phyloP scores from a whole-genome alignment of 2,888 invertebrate species.

The Epirrhoe alternata region DNA sequence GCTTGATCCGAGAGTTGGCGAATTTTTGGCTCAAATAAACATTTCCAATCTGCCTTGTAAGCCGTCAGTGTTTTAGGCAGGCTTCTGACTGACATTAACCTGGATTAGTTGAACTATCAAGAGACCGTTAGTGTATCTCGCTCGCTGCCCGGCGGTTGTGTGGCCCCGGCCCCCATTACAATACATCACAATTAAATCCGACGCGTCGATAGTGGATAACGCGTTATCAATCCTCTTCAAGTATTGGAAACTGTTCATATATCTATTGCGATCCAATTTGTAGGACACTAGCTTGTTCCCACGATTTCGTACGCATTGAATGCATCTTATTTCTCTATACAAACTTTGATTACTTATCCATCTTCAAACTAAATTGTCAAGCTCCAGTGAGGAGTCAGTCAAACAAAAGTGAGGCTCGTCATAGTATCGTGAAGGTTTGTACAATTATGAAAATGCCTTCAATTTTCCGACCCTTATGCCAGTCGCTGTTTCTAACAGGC shows the following conservation, averaged over 20 bases:
- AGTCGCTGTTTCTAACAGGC: background rate
- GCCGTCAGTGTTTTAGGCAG: too few species aligned
- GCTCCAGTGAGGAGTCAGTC: too few species aligned
- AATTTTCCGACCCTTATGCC: background rate
- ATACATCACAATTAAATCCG: conserved; percentile 34
- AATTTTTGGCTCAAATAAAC: too few species aligned
- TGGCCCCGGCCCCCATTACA: conserved; percentile 29
- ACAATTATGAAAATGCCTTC: too few species aligned
- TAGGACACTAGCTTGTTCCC: background rate
- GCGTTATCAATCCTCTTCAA: conserved; percentile 25
- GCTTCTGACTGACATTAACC: background rate
- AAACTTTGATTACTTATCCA: too few species aligned
- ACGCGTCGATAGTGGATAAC: conserved; percentile 13
- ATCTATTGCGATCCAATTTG: background rate
- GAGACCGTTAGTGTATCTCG: background rate
- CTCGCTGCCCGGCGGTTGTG: background rate
- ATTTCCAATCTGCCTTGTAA: too few species aligned
- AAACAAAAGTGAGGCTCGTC: too few species aligned
- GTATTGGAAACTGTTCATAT: conserved; percentile 6
- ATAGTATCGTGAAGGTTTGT: too few species aligned
- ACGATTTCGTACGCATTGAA: background rate
- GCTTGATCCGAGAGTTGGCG: too few species aligned
- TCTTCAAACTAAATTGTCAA: too few species aligned
- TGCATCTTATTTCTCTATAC: background rate
- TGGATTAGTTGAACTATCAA: too few species aligned